phyloP scores from a whole-genome alignment of 1,140 invertebrate species.

The Cotesia typhae region DNA sequence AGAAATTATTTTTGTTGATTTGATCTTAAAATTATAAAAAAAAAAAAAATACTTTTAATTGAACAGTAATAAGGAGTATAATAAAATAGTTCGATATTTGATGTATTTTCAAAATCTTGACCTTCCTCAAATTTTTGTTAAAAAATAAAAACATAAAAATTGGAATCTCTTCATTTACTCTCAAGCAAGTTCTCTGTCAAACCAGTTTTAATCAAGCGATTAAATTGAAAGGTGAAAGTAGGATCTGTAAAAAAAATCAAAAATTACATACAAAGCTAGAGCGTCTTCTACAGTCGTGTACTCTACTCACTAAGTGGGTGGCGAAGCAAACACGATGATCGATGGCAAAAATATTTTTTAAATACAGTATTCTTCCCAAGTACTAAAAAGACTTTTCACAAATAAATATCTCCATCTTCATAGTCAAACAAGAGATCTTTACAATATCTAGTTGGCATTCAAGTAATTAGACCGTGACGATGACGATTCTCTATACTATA shows the following conservation, averaged over 20 bases:
- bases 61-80: no score
- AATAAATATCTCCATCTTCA: constrained; percentile 5
- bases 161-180: constrained; percentile 1
- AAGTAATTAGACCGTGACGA: constrained; percentile 42
- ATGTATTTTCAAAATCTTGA: no score
- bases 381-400: not conserved
- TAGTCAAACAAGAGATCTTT: constrained; percentile 7
- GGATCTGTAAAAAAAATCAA: constrained; percentile 10
- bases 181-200: not conserved
- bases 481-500: constrained; percentile 25
- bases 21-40: no score
- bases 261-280: not conserved
- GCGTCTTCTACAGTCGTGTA: no score
- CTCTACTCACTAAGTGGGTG: no score
- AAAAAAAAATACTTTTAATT: no score
- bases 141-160: not conserved
- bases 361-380: no score
- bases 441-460: constrained; percentile 29
- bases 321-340: no score
- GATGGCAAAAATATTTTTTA: no score
- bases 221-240: constrained; percentile 11
- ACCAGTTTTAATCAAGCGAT: not conserved
- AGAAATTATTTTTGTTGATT: no score
- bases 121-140: no score
- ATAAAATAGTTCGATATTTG: no score